Evolutionary conservation across 1,140 invertebrate genomes (phyloP).

Genomic region (Ceratosolen solmsi): DNA sequence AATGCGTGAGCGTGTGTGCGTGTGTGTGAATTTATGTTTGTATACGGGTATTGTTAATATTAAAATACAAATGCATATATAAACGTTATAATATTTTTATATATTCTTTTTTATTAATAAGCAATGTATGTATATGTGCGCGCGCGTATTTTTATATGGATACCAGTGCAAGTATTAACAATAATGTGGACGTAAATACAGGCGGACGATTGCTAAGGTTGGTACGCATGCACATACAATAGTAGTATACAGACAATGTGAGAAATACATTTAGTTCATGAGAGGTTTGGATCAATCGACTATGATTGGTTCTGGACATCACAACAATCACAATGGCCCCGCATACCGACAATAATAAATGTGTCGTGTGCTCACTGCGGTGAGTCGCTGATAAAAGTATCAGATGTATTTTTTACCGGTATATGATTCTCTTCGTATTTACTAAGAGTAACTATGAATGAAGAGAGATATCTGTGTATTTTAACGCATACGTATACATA

Average conservation of each 20-base stretch:
- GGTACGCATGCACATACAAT: background rate
- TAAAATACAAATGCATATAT: too few species aligned
- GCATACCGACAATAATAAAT: background rate
- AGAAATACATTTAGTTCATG: background rate
- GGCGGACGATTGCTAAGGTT: background rate
- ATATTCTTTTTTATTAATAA: too few species aligned
- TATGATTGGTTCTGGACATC: constrained; percentile 33
- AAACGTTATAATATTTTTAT: too few species aligned
- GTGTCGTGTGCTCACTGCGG: background rate
- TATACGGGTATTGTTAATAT: too few species aligned
- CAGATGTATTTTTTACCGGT: background rate
- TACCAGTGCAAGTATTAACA: background rate
- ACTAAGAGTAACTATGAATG: background rate
- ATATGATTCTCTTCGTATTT: background rate
- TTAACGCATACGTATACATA: too few species aligned
- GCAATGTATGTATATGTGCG: too few species aligned
- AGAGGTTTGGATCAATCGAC: constrained; percentile 20
- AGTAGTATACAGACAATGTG: too few species aligned
- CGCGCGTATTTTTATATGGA: background rate
- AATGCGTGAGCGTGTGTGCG: too few species aligned
- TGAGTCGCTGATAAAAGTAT: constrained; percentile 14
- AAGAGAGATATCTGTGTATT: background rate
- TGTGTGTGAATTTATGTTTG: too few species aligned
- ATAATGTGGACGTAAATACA: background rate
- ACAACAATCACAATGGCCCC: constrained; percentile 16